phyloP scores from a whole-genome alignment of 2,113 vertebrate species.

The Pangasianodon gigas region DNA sequence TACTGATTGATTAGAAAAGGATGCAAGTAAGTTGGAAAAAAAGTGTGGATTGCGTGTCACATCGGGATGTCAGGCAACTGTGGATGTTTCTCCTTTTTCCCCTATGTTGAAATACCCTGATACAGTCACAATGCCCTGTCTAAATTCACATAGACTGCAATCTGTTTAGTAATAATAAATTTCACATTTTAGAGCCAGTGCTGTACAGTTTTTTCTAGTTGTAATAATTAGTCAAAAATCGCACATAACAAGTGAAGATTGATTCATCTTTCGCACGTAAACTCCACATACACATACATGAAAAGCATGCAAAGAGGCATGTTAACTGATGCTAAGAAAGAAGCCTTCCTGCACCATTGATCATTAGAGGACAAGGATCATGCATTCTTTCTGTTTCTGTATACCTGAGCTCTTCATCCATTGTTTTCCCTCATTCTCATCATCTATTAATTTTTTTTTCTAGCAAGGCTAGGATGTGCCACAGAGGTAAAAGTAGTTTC shows the following conservation, averaged over 20 bases:
- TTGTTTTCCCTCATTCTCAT: not conserved
- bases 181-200: not conserved
- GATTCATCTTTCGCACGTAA: not conserved
- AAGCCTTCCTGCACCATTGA: constrained; percentile 43
- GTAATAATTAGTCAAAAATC: not conserved
- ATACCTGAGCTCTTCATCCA: constrained; percentile 47
- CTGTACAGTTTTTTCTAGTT: not conserved
- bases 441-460: constrained; percentile 36
- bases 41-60: not conserved
- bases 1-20: constrained; percentile 6
- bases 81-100: not conserved
- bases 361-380: constrained; percentile 9
- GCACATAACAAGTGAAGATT: not conserved
- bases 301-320: not conserved
- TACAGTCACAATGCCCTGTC: not conserved
- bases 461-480: constrained; percentile 33
- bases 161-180: not conserved
- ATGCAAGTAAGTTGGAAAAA: not conserved
- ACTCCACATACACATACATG: not conserved
- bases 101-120: not conserved
- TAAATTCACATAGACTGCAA: constrained; percentile 8
- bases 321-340: not conserved
- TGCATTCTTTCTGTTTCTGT: constrained; percentile 40
- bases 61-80: not conserved
- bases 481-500: constrained; percentile 19